Evolutionary conservation across 2,888 invertebrate genomes (phyloP).

Genomic region (Megastigmus dorsalis): DNA sequence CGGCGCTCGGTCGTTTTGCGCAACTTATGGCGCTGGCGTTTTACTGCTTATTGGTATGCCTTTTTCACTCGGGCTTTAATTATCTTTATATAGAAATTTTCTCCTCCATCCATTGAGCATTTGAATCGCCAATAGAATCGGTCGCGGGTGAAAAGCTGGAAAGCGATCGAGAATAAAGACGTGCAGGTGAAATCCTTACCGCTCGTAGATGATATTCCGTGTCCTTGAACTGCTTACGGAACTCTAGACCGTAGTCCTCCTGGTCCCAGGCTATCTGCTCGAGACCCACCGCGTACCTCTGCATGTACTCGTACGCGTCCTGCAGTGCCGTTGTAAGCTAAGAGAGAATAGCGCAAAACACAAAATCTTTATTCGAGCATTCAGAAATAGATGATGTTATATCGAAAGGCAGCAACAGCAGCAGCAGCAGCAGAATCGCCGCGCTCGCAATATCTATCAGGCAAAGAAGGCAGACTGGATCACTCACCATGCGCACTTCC

Average conservation of each 20-base stretch:
- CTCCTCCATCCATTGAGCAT: constrained; percentile 13
- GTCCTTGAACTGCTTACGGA: constrained; percentile 77
- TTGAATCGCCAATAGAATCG: not conserved
- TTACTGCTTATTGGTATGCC: constrained; percentile 22
- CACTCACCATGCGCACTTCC: constrained; percentile 72
- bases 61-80: not conserved
- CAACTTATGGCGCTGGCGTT: not conserved
- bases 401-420: no score
- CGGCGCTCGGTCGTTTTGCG: constrained; percentile 4
- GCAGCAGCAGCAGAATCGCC: no score
- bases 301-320: constrained; percentile 81
- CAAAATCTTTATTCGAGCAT: no score
- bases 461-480: not conserved
- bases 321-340: constrained; percentile 77
- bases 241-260: constrained; percentile 75
- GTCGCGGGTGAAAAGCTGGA: not conserved
- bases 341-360: constrained; percentile 50
- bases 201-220: constrained; percentile 79
- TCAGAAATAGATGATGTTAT: no score
- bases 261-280: constrained; percentile 81
- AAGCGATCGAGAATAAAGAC: not conserved
- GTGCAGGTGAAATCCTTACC: constrained; percentile 73
- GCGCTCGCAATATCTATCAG: no score
- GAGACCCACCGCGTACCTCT: constrained; percentile 83
- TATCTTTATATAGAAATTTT: not conserved